Base-by-base conservation (phyloP, 2,797 vertebrate species). In the Capromys pilorides region DNA sequence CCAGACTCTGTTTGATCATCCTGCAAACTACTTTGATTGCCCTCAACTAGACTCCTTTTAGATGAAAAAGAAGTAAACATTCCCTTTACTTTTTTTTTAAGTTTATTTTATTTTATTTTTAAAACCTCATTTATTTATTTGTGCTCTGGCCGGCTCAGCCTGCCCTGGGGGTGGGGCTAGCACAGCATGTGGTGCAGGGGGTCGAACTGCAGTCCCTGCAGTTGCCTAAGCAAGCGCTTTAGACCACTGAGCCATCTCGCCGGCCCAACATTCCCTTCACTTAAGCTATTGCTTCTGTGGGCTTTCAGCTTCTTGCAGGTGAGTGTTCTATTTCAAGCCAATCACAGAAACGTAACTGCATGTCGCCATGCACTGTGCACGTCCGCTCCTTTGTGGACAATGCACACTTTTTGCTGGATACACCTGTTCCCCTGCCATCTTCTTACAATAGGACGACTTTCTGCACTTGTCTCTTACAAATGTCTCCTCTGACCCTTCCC, bases 301-400 rank as follows among this genome's bases (percentile, higher is more conserved):
- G 33, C 0, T 49, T 80, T 84, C n/a, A 22, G 0, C 6, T 75
- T 69, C 91, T 88, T 61, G 1, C 9, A 54, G 4, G 49, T 21
- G 31, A 88, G n/a, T 36, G 16, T 10, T 21, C 19, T 10, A n/a
- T n/a, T n/a, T 88, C 49, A 84, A 80, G 41, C 31, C 16, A 36
- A 49, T 45, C 49, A 41, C 59, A 78, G 67, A 86, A 75, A 90
- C 41, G 31, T 26, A 75, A 41, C 51, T 75, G 19, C 5, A 16
- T 5, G 45, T 86, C 54, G 1, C 8, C 8, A 1, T 51, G 18
- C 11, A 54, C 0, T 33, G 9, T 22, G 1, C 14, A 19, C 45
- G 10, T 73, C 19, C 9, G 4, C 73, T 67, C 81, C 45, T 26
- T 10, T 21, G 31, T 36, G 28, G 54, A 19, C 33, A 2, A 8